These are phyloP conservation scores for Lasius platythorax DNA, from an alignment of 2,888 invertebrate species.

Conservation along the genomic window DNA sequence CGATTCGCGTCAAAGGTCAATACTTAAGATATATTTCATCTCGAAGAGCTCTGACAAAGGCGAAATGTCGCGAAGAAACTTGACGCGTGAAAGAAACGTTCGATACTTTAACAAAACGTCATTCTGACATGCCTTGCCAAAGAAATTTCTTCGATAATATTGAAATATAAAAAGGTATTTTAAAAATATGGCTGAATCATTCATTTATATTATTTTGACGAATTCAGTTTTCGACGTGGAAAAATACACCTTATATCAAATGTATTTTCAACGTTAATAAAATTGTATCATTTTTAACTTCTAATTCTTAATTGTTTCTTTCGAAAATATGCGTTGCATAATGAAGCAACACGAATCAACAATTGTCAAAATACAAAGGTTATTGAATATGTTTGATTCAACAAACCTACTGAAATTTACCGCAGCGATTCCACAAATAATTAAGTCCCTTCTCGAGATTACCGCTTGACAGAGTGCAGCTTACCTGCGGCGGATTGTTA, in stretches of 20 bases:
- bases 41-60: constrained; percentile 38
- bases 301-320: neutral
- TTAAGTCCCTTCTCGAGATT: constrained; percentile 2
- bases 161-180: neutral
- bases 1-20: constrained; percentile 52
- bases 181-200: neutral
- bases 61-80: constrained; percentile 60
- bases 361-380: neutral
- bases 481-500: constrained; percentile 11
- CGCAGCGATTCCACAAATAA: neutral
- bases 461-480: constrained; percentile 6
- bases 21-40: constrained; percentile 47
- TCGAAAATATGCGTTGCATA: neutral
- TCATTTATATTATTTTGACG: neutral
- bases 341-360: neutral
- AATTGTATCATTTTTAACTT: neutral
- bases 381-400: neutral
- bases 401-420: neutral
- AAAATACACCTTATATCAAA: neutral
- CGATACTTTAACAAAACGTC: constrained; percentile 3
- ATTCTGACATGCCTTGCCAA: neutral
- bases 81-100: constrained; percentile 26
- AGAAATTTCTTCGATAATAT: neutral
- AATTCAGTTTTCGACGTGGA: neutral
- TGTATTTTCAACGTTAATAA: neutral